phyloP scores from a whole-genome alignment of 2,797 vertebrate genomes.

The Anguilla pacifica region DNA sequence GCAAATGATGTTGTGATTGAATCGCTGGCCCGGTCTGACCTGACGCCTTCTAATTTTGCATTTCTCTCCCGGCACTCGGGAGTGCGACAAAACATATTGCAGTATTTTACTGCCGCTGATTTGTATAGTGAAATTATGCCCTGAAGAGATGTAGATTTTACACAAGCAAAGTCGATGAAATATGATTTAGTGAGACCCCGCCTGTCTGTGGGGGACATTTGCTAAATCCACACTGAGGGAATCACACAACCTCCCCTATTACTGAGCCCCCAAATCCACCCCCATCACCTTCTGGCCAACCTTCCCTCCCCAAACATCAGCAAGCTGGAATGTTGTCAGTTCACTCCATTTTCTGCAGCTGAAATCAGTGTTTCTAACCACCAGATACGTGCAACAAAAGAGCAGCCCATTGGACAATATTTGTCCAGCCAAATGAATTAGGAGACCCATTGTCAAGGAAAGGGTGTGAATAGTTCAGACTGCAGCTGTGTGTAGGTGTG shows the following conservation, averaged over 20 bases:
- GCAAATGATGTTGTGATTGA: background rate
- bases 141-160: background rate
- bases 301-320: background rate
- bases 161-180: background rate
- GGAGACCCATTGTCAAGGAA: background rate
- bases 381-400: background rate
- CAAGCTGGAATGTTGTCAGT: background rate
- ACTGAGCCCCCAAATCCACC: background rate
- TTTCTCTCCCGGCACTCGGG: background rate
- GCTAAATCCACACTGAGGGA: background rate
- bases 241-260: background rate
- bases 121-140: background rate
- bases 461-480: background rate
- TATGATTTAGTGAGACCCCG: background rate
- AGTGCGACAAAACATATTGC: background rate
- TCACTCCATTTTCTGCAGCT: background rate
- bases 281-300: too few species aligned
- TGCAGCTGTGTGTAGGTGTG: slow-evolving; percentile 14
- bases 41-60: background rate
- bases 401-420: background rate
- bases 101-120: background rate
- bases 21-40: background rate
- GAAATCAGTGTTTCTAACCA: background rate
- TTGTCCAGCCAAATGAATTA: background rate
- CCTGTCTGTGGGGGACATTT: background rate